Conservation (phyloP, 2,888 invertebrate genomes). For the Hirtodrosophila duncani region DNA sequence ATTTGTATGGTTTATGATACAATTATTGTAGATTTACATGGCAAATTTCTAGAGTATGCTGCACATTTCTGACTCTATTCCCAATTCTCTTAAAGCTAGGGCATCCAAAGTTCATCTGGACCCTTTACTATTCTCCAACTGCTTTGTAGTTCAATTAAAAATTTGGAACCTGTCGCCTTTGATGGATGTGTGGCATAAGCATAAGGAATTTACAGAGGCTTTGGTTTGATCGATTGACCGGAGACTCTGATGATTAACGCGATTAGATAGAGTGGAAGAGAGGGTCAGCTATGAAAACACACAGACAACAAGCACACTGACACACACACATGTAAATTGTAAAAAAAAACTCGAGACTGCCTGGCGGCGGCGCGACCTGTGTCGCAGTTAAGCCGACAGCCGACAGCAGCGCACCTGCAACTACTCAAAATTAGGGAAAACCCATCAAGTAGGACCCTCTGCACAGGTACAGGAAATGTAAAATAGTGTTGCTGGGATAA, state of each 20-base stretch:
- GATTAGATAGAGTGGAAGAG: conserved; percentile 5
- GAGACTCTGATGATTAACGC: conserved; percentile 58
- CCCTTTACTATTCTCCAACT: too few species aligned
- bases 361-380: conserved; percentile 56
- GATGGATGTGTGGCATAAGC: conserved; percentile 74
- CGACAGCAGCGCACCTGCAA: conserved; percentile 49
- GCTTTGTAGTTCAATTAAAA: too few species aligned
- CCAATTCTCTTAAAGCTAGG: too few species aligned
- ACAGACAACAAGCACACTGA: not conserved
- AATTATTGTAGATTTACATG: too few species aligned
- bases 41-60: too few species aligned
- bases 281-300: too few species aligned
- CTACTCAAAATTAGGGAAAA: conserved; percentile 34
- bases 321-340: conserved; percentile 53
- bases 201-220: conserved; percentile 62
- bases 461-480: conserved; percentile 18
- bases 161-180: too few species aligned
- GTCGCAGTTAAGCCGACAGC: conserved; percentile 32
- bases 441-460: conserved; percentile 20
- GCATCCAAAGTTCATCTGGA: too few species aligned
- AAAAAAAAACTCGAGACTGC: too few species aligned
- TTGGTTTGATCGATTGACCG: conserved; percentile 59
- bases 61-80: too few species aligned
- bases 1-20: too few species aligned
- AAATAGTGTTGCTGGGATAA: conserved; percentile 38